These are phyloP conservation scores for Bombus affinis DNA, from an alignment of 1,140 invertebrate genomes.

Conservation along the genomic window DNA sequence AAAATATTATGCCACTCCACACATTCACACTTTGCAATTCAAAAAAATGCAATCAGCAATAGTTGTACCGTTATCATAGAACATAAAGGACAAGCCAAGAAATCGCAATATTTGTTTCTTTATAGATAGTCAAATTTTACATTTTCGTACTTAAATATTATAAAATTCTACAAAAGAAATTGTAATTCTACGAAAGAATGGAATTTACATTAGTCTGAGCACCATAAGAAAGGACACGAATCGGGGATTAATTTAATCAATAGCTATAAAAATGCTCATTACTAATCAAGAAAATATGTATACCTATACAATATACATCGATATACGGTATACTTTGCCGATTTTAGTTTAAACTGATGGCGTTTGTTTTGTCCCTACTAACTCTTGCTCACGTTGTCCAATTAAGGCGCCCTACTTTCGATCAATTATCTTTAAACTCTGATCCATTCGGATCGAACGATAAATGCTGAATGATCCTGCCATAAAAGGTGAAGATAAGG, in stretches of 20 bases:
- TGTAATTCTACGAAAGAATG: not conserved
- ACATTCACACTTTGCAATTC: not conserved
- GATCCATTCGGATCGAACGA: constrained; percentile 37
- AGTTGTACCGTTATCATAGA: not conserved
- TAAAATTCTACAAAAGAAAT: not conserved
- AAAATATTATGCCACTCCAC: not conserved
- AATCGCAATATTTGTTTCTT: not conserved
- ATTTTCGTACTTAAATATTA: not conserved
- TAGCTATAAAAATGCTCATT: not conserved
- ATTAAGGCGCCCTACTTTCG: constrained; percentile 54
- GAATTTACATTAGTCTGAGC: not conserved
- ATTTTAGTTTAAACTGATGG: not conserved
- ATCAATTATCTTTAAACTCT: constrained; percentile 50
- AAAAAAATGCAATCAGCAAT: not conserved
- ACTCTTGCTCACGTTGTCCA: constrained; percentile 13
- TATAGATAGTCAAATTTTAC: no score
- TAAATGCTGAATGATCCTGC: constrained; percentile 26
- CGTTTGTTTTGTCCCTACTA: constrained; percentile 5
- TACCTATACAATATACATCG: no score
- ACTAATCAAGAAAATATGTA: no score
- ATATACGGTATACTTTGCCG: not conserved
- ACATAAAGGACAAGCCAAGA: not conserved
- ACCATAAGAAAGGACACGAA: not conserved
- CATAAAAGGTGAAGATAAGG: constrained; percentile 36
- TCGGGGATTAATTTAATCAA: not conserved